Conservation (phyloP, 1,140 invertebrate genomes). For the Drosophila subobscura region DNA sequence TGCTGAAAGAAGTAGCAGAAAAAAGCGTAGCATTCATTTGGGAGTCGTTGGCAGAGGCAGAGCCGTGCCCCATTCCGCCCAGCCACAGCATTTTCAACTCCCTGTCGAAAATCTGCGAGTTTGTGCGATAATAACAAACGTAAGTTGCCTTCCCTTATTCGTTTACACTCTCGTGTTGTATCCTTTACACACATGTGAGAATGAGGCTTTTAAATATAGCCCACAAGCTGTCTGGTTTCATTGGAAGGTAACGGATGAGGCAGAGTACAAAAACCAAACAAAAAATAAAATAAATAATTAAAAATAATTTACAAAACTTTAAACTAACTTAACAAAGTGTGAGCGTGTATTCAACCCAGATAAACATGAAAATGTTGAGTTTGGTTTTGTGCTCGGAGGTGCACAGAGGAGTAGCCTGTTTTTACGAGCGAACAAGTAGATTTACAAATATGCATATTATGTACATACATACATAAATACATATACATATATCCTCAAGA, state of each 20-base stretch:
- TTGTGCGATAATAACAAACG: constrained; percentile 81
- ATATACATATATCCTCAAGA: constrained; percentile 57
- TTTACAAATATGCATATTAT: too few relatives aligned
- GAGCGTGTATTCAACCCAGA: constrained; percentile 54
- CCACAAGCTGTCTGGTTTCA: constrained; percentile 56
- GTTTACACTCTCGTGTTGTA: constrained; percentile 12
- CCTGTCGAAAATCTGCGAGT: constrained; percentile 76
- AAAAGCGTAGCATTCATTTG: constrained; percentile 78
- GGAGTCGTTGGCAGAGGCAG: constrained; percentile 59
- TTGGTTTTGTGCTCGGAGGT: constrained; percentile 7
- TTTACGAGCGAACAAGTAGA: too few relatives aligned
- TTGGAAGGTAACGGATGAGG: background rate
- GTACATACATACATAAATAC: too few relatives aligned
- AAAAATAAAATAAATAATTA: background rate
- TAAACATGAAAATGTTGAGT: constrained; percentile 48
- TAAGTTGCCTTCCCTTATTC: constrained; percentile 59
- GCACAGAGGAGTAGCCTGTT: background rate
- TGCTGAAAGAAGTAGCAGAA: constrained; percentile 8
- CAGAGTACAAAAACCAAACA: constrained; percentile 6
- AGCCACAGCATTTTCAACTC: constrained; percentile 20
- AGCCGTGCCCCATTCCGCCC: constrained; percentile 1
- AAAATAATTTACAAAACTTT: constrained; percentile 68
- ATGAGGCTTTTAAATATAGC: constrained; percentile 70
- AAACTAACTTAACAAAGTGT: constrained; percentile 70
- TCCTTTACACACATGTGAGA: constrained; percentile 30